These are phyloP conservation scores for Lamellibrachia luymesi DNA, from an alignment of 1,140 invertebrate species.

Conservation along the genomic window DNA sequence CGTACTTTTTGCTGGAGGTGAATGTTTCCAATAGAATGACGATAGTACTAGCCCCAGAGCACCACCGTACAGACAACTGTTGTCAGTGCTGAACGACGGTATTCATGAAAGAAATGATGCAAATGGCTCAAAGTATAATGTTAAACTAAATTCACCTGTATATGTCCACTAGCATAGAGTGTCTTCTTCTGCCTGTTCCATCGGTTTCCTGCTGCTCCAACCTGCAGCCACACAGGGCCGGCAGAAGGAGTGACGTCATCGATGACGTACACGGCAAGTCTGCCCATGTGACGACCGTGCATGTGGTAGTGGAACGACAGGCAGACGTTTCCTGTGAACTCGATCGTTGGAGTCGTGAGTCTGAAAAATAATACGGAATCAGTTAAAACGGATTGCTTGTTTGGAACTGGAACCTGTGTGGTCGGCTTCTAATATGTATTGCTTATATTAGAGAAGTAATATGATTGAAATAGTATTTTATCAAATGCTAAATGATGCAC, in stretches of 20 bases:
- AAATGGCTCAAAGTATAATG: no score
- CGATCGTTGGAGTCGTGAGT: constrained; percentile 1
- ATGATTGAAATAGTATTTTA: no score
- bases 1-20: no score
- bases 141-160: neutral
- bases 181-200: neutral
- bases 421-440: neutral
- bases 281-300: constrained; percentile 64
- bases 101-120: no score
- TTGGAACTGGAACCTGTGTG: neutral
- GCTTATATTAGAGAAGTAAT: neutral
- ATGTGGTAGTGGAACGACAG: constrained; percentile 74
- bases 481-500: no score
- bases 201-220: neutral
- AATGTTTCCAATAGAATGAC: no score
- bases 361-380: neutral
- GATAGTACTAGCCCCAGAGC: no score
- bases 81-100: no score
- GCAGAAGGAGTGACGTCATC: neutral
- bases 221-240: neutral
- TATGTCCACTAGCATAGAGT: neutral
- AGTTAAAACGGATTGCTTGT: neutral
- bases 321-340: constrained; percentile 30
- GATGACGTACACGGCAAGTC: constrained; percentile 1
- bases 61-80: no score